Conservation (phyloP, 2,113 vertebrate genomes). For the Trichechus manatus region DNA sequence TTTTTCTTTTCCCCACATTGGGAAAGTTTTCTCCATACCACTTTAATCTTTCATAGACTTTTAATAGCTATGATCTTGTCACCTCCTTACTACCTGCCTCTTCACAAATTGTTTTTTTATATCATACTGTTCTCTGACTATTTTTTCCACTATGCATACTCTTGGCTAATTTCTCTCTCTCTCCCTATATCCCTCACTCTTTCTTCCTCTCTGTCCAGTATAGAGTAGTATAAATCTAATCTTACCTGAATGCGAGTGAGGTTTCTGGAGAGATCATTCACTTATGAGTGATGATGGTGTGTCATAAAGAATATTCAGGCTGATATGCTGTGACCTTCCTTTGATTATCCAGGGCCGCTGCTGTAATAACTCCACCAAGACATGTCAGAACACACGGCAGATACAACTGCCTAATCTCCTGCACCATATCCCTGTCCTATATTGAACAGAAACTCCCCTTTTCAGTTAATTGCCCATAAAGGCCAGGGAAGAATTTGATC, state of each 20-base stretch:
- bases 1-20: neutral
- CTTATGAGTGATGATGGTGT: slow-evolving; percentile 48
- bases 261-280: slow-evolving; percentile 41
- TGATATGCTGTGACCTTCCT: slow-evolving; percentile 65
- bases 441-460: slow-evolving; percentile 56
- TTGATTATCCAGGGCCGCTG: slow-evolving; percentile 56
- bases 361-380: slow-evolving; percentile 66
- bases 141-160: neutral
- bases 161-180: slow-evolving; percentile 40
- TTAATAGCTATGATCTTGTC: neutral
- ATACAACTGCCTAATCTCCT: slow-evolving; percentile 17
- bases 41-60: slow-evolving; percentile 14
- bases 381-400: slow-evolving; percentile 3
- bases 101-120: neutral
- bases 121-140: neutral
- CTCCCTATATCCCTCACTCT: neutral
- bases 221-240: slow-evolving; percentile 1
- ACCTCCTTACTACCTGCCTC: neutral
- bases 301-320: slow-evolving; percentile 62
- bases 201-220: neutral
- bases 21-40: neutral
- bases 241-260: neutral
- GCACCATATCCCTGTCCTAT: neutral
- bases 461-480: slow-evolving; percentile 53
- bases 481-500: slow-evolving; percentile 33